These are phyloP conservation scores for Eilema depressum DNA, from an alignment of 2,888 invertebrate genomes.

Conservation along the genomic window DNA sequence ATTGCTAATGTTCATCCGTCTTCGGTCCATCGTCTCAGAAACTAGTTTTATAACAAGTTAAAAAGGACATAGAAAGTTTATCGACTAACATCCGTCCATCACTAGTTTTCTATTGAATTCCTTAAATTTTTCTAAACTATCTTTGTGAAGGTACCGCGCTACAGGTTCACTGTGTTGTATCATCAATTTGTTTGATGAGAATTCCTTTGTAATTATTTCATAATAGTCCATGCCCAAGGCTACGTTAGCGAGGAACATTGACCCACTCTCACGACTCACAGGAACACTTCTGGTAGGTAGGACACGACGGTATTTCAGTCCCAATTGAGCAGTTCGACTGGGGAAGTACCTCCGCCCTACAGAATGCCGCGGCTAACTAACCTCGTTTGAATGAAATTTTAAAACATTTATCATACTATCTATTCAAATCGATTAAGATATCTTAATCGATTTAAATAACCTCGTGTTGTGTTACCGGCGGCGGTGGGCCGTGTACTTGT, in stretches of 20 bases:
- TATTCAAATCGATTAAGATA: no score
- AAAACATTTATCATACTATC: no score
- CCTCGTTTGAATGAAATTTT: no score
- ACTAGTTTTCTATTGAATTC: conserved; percentile 40
- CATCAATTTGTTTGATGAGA: not conserved
- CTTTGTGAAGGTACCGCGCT: not conserved
- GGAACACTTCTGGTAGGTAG: no score
- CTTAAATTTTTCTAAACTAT: conserved; percentile 28
- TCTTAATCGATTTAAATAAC: no score
- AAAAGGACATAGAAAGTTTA: conserved; percentile 78
- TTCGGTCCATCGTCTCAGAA: conserved; percentile 43
- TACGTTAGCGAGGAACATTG: not conserved
- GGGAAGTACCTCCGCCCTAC: no score
- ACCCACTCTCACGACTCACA: not conserved
- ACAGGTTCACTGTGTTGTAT: not conserved
- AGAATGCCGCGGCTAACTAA: no score
- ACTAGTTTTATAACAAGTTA: conserved; percentile 70
- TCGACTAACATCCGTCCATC: conserved; percentile 41
- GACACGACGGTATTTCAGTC: no score
- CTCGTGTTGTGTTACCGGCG: no score
- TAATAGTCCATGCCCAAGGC: not conserved
- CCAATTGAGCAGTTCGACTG: no score
- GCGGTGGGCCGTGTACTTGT: no score
- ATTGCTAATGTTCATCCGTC: conserved; percentile 52
- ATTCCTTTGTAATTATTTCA: not conserved